phyloP scores from a whole-genome alignment of 2,113 vertebrate genomes.

The Arvicanthis niloticus region DNA sequence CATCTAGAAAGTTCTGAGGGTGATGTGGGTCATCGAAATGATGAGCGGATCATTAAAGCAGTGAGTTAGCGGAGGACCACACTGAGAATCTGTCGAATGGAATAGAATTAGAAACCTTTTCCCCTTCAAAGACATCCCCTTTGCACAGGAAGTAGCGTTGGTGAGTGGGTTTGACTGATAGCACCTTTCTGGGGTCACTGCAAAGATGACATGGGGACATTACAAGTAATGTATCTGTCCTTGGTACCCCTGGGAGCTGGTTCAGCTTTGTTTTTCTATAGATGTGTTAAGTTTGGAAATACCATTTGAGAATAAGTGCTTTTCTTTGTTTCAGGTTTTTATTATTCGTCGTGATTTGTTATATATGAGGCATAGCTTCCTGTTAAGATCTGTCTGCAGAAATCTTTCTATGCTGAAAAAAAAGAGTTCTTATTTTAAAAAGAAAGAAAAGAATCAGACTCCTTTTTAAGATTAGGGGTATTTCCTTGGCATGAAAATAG shows the following conservation, averaged over 20 bases:
- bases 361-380: neutral
- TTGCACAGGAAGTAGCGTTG: neutral
- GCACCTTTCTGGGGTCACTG: neutral
- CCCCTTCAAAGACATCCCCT: neutral
- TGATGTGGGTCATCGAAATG: neutral
- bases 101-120: neutral
- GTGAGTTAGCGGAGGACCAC: neutral
- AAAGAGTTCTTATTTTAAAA: neutral
- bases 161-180: neutral
- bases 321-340: neutral
- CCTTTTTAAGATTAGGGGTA: neutral
- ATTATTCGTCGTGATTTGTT: neutral
- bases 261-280: neutral
- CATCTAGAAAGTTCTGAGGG: slow-evolving; percentile 1
- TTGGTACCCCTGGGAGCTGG: neutral
- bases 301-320: neutral
- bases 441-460: neutral
- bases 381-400: slow-evolving; percentile 20
- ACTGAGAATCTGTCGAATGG: neutral
- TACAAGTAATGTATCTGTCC: neutral
- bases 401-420: slow-evolving; percentile 22
- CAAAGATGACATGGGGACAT: slow-evolving; percentile 6
- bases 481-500: neutral
- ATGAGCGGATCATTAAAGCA: neutral
- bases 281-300: slow-evolving; percentile 4